Conservation (phyloP, 1,140 invertebrate species). For the Heliconius nattereri region DNA sequence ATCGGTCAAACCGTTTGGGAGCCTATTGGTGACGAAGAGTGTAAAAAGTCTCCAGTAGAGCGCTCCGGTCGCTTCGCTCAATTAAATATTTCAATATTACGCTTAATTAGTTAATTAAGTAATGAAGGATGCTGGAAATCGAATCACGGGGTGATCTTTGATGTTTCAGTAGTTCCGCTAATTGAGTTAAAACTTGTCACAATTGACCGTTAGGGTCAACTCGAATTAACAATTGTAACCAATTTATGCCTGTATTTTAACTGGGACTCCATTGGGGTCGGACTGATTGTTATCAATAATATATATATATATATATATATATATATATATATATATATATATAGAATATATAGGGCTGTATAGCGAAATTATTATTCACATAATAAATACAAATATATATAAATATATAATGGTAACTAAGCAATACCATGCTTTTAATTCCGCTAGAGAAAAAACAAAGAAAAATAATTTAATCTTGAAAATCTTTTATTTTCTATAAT, state of each 20-base stretch:
- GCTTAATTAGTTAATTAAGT: background rate
- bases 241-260: conserved; percentile 39
- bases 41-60: too few species aligned
- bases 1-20: too few species aligned
- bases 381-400: too few species aligned
- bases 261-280: conserved; percentile 24
- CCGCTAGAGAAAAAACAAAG: background rate
- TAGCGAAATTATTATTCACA: too few species aligned
- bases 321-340: background rate
- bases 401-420: background rate
- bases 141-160: conserved; percentile 4
- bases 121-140: conserved; percentile 16
- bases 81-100: background rate
- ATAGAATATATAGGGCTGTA: too few species aligned
- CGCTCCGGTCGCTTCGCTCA: too few species aligned
- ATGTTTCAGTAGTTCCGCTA: conserved; percentile 35
- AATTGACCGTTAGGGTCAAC: conserved; percentile 40
- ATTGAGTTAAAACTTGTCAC: conserved; percentile 41
- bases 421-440: background rate
- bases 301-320: background rate
- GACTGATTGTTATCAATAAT: conserved; percentile 20
- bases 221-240: conserved; percentile 43
- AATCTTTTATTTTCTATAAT: background rate
- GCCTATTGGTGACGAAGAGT: too few species aligned
- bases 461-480: background rate